Conservation (phyloP, 2,797 vertebrate genomes). For the Thripadectes ignobilis region DNA sequence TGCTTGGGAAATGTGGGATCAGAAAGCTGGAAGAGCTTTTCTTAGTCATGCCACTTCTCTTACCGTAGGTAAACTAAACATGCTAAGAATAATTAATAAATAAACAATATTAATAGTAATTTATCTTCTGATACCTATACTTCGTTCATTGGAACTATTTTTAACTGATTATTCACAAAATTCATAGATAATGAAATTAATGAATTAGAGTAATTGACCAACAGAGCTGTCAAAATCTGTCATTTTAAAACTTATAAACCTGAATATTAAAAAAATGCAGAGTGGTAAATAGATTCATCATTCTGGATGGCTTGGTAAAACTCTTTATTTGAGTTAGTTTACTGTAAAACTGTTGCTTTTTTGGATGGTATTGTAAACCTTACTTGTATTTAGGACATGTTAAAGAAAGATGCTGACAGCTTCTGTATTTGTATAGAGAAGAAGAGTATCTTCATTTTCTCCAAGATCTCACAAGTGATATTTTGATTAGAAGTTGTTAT, state of each 20-base stretch:
- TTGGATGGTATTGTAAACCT: neutral
- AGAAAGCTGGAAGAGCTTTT: neutral
- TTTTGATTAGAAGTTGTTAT: slow-evolving; percentile 53
- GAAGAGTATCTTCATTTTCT: slow-evolving; percentile 63
- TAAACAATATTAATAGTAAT: neutral
- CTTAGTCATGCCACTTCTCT: neutral
- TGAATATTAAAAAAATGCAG: neutral
- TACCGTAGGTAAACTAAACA: neutral
- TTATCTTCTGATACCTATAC: neutral
- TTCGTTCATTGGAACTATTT: neutral
- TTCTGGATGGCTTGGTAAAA: neutral
- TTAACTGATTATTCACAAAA: neutral
- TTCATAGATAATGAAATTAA: neutral
- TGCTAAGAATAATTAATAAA: neutral
- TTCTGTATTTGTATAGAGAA: slow-evolving; percentile 47
- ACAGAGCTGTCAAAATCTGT: neutral
- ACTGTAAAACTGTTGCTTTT: neutral
- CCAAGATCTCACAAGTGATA: slow-evolving; percentile 61
- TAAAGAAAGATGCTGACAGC: neutral
- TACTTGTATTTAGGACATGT: neutral
- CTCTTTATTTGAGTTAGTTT: neutral
- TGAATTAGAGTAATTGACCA: neutral
- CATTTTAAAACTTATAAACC: neutral
- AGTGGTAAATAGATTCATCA: neutral
- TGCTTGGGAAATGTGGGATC: neutral